A percentile compares a stretch with the other conserved stretches of the same genome.
Conservation (phyloP, 1,140 invertebrate species). For the Drosophila kurseongensis region DNA sequence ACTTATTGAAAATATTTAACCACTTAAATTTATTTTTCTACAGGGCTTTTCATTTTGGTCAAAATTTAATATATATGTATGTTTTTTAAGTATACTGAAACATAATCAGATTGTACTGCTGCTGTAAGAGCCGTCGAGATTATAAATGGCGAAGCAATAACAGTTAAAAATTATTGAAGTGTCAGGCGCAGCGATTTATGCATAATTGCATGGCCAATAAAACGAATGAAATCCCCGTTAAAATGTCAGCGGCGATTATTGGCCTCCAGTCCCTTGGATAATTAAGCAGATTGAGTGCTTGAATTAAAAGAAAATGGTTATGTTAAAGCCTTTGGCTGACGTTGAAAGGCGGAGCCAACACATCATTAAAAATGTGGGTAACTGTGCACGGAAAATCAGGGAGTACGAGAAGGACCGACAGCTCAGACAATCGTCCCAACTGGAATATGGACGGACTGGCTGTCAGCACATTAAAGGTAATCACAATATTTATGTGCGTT, state of each 20-base stretch:
- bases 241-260: conserved; percentile 63
- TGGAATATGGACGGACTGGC: conserved; percentile 26
- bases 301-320: conserved; percentile 53
- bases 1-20: no score
- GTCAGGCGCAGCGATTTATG: conserved; percentile 56
- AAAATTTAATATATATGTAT: not conserved
- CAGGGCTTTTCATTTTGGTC: not conserved
- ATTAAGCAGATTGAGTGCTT: conserved; percentile 52
- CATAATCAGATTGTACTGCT: not conserved
- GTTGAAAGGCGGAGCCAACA: conserved; percentile 16
- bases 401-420: conserved; percentile 36
- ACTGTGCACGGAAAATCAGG: conserved; percentile 41
- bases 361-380: conserved; percentile 62
- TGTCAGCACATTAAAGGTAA: conserved; percentile 76
- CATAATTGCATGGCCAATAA: conserved; percentile 69
- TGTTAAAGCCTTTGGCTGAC: conserved; percentile 39
- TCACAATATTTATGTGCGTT: conserved; percentile 78
- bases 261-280: conserved; percentile 56
- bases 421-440: conserved; percentile 23
- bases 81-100: not conserved
- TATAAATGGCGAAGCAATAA: conserved; percentile 58
- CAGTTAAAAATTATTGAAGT: conserved; percentile 73
- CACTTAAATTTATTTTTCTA: not conserved
- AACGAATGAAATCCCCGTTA: conserved; percentile 51
- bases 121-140: conserved; percentile 25